Evolutionary conservation across 1,140 invertebrate genomes (phyloP).

Genomic region (Zaprionus kolodkinae): DNA sequence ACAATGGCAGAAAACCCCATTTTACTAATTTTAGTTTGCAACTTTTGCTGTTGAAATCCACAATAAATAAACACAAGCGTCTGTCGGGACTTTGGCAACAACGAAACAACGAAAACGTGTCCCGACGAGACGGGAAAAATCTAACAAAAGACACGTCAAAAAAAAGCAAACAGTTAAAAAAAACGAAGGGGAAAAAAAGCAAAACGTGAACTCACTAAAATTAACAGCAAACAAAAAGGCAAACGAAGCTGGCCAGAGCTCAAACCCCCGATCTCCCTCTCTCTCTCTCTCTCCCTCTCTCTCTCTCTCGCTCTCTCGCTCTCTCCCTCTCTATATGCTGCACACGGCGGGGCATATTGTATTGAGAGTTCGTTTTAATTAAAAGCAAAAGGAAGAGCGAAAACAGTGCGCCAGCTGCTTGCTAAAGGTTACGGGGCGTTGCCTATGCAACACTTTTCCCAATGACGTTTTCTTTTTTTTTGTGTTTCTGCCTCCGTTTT

Average conservation of each 20-base stretch:
- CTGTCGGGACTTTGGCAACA: conserved; percentile 50
- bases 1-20: conserved; percentile 33
- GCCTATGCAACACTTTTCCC: conserved; percentile 46
- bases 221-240: conserved; percentile 76
- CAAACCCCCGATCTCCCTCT: not conserved
- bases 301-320: not conserved
- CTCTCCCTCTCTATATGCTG: not conserved
- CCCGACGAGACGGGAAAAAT: conserved; percentile 72
- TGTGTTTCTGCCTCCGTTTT: conserved; percentile 1
- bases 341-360: conserved; percentile 68
- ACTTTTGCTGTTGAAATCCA: conserved; percentile 63
- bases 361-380: conserved; percentile 82
- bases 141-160: conserved; percentile 67
- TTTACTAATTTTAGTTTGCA: conserved; percentile 57
- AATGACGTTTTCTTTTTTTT: conserved; percentile 26
- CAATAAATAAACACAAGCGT: conserved; percentile 69
- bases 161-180: conserved; percentile 30
- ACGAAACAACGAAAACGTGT: conserved; percentile 36
- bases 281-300: not conserved
- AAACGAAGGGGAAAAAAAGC: conserved; percentile 18
- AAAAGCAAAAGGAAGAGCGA: conserved; percentile 64
- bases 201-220: conserved; percentile 50
- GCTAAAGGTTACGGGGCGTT: conserved; percentile 59
- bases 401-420: conserved; percentile 14
- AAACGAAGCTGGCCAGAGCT: conserved; percentile 36